These are phyloP conservation scores for Vesta saturnalis DNA, from an alignment of 2,888 invertebrate species.

Conservation along the genomic window DNA sequence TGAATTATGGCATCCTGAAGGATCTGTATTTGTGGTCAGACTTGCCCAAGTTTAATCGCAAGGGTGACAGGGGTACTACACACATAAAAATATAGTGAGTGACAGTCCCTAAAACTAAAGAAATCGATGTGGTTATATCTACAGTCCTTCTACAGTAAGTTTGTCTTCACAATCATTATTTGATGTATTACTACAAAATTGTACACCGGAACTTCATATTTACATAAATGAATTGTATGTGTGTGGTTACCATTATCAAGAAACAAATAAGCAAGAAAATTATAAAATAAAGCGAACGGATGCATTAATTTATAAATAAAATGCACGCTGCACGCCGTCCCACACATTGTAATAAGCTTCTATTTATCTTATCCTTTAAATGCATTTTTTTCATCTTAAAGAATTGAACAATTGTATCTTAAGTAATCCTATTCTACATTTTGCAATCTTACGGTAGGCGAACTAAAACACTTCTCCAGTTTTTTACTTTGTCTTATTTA, in stretches of 20 bases:
- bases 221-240: constrained; percentile 11
- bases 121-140: constrained; percentile 33
- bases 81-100: constrained; percentile 38
- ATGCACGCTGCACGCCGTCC: background rate
- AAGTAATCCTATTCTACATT: background rate
- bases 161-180: no score
- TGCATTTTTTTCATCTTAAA: background rate
- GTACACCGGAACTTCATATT: constrained; percentile 1
- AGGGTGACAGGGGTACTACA: constrained; percentile 36
- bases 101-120: constrained; percentile 41
- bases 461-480: constrained; percentile 38
- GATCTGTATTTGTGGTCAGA: constrained; percentile 34
- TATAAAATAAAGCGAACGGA: constrained; percentile 11
- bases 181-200: background rate
- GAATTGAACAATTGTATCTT: no score
- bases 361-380: background rate
- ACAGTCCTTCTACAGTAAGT: constrained; percentile 29
- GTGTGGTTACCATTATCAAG: constrained; percentile 6
- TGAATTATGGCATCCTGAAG: constrained; percentile 26
- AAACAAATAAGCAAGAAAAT: constrained; percentile 9
- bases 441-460: constrained; percentile 31
- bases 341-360: background rate
- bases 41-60: constrained; percentile 30
- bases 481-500: constrained; percentile 58
- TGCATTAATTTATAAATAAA: constrained; percentile 13